Conservation (phyloP, 1,140 invertebrate species). For the Drosophila sucinea region DNA sequence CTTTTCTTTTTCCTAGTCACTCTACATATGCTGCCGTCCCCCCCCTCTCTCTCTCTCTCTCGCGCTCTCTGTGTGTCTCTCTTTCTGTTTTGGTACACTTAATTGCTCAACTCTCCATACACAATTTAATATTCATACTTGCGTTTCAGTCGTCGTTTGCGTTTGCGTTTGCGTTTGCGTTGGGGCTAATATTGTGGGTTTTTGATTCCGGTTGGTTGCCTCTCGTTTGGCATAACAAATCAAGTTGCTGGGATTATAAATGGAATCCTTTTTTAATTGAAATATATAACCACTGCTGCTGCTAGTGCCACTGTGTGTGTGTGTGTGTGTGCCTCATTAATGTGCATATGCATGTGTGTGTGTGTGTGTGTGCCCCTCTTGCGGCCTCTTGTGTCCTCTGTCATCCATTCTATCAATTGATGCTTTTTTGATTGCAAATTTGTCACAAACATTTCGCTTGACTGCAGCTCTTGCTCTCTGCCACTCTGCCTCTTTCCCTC, state of each 20-base stretch:
- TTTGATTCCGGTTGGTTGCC: constrained; percentile 32
- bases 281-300: constrained; percentile 57
- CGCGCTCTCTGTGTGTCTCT: not conserved
- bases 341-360: constrained; percentile 29
- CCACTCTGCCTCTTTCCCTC: not conserved
- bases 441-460: constrained; percentile 68
- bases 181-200: constrained; percentile 65
- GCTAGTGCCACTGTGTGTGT: constrained; percentile 5
- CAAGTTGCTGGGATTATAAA: constrained; percentile 62
- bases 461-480: constrained; percentile 34
- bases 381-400: not conserved
- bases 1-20: constrained; percentile 50
- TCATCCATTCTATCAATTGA: constrained; percentile 58
- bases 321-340: constrained; percentile 66
- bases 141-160: constrained; percentile 59
- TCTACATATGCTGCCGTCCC: not conserved
- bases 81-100: constrained; percentile 32
- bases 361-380: constrained; percentile 2
- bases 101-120: constrained; percentile 72
- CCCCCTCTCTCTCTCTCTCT: not conserved
- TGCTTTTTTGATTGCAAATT: constrained; percentile 81
- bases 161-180: constrained; percentile 3
- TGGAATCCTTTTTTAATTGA: constrained; percentile 82
- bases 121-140: constrained; percentile 81
- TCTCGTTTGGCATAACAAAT: constrained; percentile 68